A percentile compares a stretch with the other conserved stretches of the same genome.
Conservation (phyloP, 1,140 invertebrate species). For the Drosophila hydei region DNA sequence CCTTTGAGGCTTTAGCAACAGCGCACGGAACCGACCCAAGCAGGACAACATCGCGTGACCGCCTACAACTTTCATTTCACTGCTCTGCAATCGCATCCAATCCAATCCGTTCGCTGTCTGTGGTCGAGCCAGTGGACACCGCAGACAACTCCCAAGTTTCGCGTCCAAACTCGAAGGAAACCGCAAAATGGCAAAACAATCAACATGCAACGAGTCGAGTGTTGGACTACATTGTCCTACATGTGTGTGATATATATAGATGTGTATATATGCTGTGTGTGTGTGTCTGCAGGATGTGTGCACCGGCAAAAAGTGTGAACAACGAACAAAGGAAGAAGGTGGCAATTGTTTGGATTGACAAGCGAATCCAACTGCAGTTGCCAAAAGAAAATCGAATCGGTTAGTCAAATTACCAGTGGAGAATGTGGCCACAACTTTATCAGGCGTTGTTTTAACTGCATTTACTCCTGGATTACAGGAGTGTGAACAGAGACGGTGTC, state of each 20-base stretch:
- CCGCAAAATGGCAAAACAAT: constrained; percentile 80
- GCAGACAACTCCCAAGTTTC: constrained; percentile 17
- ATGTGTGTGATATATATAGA: not conserved
- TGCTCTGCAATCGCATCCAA: not conserved
- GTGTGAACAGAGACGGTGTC: not conserved
- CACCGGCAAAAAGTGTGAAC: constrained; percentile 1
- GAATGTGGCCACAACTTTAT: constrained; percentile 10
- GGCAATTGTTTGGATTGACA: constrained; percentile 38
- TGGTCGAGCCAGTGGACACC: constrained; percentile 34
- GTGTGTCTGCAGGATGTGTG: constrained; percentile 22
- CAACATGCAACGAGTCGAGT: constrained; percentile 68
- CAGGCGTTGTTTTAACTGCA: constrained; percentile 24
- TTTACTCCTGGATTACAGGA: constrained; percentile 11
- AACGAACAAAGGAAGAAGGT: constrained; percentile 20
- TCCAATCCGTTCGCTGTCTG: constrained; percentile 14
- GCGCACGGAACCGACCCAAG: not conserved
- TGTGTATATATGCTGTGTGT: not conserved
- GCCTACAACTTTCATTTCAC: not conserved
- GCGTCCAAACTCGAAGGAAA: constrained; percentile 50
- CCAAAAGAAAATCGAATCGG: constrained; percentile 14
- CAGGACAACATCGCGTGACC: constrained; percentile 11
- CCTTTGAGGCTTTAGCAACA: constrained; percentile 32
- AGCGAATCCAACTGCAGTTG: constrained; percentile 10
- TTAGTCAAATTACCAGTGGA: constrained; percentile 37
- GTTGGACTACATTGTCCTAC: constrained; percentile 36